phyloP scores from a whole-genome alignment of 2,888 invertebrate species.

The Scaeva pyrastri region DNA sequence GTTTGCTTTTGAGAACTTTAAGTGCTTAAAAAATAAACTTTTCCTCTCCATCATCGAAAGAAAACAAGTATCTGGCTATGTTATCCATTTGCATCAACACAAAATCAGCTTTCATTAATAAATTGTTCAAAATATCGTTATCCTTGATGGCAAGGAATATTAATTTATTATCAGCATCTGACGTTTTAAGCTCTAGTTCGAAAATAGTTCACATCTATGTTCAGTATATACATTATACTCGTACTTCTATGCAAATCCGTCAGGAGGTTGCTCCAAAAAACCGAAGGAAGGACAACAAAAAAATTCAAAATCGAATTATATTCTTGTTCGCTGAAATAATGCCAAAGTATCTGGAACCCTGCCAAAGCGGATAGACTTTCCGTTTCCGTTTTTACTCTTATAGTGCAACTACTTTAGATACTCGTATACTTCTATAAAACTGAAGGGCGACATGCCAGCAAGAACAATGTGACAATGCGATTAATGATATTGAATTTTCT shows the following conservation, averaged over 20 bases:
- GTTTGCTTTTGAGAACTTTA: not conserved
- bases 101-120: conserved; percentile 56
- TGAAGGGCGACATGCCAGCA: conserved; percentile 56
- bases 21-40: not conserved
- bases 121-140: conserved; percentile 22
- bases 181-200: conserved; percentile 38
- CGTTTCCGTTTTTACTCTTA: conserved; percentile 11
- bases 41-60: not conserved
- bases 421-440: conserved; percentile 17
- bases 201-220: conserved; percentile 43
- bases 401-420: conserved; percentile 8
- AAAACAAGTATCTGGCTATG: no score
- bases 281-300: conserved; percentile 12
- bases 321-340: conserved; percentile 64
- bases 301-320: conserved; percentile 63
- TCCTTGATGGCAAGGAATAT: conserved; percentile 46
- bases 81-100: conserved; percentile 29
- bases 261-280: conserved; percentile 21
- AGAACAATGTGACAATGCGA: conserved; percentile 66
- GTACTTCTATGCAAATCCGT: conserved; percentile 55
- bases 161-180: conserved; percentile 61
- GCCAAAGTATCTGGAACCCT: conserved; percentile 66
- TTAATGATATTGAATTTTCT: conserved; percentile 64
- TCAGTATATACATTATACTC: conserved; percentile 6
- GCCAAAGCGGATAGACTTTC: conserved; percentile 57